Conservation (phyloP, 2,888 invertebrate species). For the Drosophila neoperkinsi region DNA sequence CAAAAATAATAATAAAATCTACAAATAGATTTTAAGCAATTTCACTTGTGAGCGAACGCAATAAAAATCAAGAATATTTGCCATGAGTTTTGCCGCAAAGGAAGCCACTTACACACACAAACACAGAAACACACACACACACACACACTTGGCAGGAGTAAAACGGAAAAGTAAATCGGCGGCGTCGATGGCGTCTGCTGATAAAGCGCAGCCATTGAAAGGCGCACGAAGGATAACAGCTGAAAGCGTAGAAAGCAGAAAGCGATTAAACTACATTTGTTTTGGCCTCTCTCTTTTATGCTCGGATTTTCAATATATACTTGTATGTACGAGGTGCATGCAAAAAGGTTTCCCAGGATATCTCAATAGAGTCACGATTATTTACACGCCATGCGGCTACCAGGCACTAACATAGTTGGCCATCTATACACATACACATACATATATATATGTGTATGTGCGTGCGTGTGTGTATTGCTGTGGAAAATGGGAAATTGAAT, state of each 20-base stretch:
- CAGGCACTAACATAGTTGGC: conserved; percentile 35
- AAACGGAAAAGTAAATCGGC: conserved; percentile 70
- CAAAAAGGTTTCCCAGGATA: conserved; percentile 58
- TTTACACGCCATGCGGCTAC: conserved; percentile 52
- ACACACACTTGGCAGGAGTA: conserved; percentile 8
- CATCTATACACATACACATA: not conserved
- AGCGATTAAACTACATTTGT: conserved; percentile 83
- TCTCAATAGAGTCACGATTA: conserved; percentile 63
- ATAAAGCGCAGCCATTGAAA: conserved; percentile 75
- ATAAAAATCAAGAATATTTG: conserved; percentile 84
- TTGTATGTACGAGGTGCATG: conserved; percentile 40
- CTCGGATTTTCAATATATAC: conserved; percentile 34
- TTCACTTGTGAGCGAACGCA: conserved; percentile 82
- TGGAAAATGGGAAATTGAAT: conserved; percentile 79
- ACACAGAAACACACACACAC: conserved; percentile 1
- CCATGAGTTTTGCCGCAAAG: conserved; percentile 80
- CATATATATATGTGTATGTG: not conserved
- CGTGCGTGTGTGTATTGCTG: conserved; percentile 37
- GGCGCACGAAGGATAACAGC: conserved; percentile 60
- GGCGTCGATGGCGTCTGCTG: conserved; percentile 77
- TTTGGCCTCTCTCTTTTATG: conserved; percentile 37
- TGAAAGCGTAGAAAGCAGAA: conserved; percentile 42
- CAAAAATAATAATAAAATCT: conserved; percentile 67
- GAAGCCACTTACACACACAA: conserved; percentile 33
- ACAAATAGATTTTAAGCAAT: conserved; percentile 81